Evolutionary conservation across 64 coral and sea anemone species (phyloP), one percentile per base, ranked within the genome.

Genomic region (Montipora cactus): DNA sequence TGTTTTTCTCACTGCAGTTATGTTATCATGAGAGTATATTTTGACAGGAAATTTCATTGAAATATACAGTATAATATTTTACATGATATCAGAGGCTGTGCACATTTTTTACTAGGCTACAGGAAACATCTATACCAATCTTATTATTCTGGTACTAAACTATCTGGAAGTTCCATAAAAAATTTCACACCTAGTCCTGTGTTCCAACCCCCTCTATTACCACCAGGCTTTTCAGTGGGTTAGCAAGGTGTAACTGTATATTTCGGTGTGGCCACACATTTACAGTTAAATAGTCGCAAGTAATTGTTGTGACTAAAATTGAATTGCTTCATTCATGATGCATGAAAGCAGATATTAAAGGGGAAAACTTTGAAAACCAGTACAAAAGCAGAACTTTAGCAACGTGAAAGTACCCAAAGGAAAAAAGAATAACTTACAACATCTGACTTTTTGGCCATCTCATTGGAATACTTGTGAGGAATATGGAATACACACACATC

Each of bases 261-360:
- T 69, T 69, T 69, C 67, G 28, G 28, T 69, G 67, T 69, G 67
- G 67, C 67, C 67, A 69, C 67, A 69, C 67, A 69, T 69, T 69
- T 69, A 69, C 67, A 14, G 67, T 69, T 69, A 69, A 69, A 69
- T 69, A 69, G 67, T 69, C 67, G 16, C 67, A 69, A 69, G 67
- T 69, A 69, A 69, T 69, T 69, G 67, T 69, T 69, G 67, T 69
- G 67, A 69, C 67, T 69, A 69, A 69, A 69, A 69, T 69, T 69
- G 7, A 69, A 69, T 69, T 69, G 67, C 0, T 69, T 69, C 67
- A 69, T 69, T 69, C 67, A 69, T 11, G 67, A 69, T 69, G 67
- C 67, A 69, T 69, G 67, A 15, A 69, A 55, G 52, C 52, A 55
- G 5, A 55, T 55, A 5, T 55, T 55, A 10, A 69, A 69, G 67